Percentiles rank a stretch among this genome's conserved stretches.
phyloP scores from a whole-genome alignment of 2,797 vertebrate species.

The Mallotus villosus region DNA sequence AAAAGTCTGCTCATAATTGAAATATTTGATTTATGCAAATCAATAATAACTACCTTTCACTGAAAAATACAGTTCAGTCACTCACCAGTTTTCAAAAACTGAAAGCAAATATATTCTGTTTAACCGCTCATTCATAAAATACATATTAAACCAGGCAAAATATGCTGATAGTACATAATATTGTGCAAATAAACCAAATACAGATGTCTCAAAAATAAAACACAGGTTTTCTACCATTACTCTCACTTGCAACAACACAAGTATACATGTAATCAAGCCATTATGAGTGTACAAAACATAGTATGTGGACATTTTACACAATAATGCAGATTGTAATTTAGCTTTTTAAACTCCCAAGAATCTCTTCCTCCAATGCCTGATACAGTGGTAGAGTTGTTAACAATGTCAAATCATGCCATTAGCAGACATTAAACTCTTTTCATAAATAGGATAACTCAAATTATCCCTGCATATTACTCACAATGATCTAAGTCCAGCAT shows the following conservation, averaged over 20 bases:
- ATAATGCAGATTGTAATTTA: slow-evolving; percentile 7
- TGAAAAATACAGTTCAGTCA: slow-evolving; percentile 2
- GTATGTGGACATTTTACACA: slow-evolving; percentile 5
- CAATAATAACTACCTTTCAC: not conserved
- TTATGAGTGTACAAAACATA: not conserved
- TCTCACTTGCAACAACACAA: slow-evolving; percentile 44
- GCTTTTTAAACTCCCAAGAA: slow-evolving; percentile 15
- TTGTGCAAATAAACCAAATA: slow-evolving; percentile 21
- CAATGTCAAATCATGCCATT: slow-evolving; percentile 12
- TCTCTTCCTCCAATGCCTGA: slow-evolving; percentile 23
- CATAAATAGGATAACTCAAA: not conserved
- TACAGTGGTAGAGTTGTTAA: slow-evolving; percentile 19
- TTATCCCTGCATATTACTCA: slow-evolving; percentile 44
- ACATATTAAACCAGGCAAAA: slow-evolving; percentile 1
- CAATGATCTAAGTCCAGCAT: slow-evolving; percentile 26
- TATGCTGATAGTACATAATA: not conserved
- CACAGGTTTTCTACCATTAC: slow-evolving; percentile 11
- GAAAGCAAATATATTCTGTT: not conserved
- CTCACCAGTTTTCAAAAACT: not conserved
- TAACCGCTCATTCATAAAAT: slow-evolving; percentile 3
- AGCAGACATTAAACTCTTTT: slow-evolving; percentile 4
- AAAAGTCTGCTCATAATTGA: not conserved
- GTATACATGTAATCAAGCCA: slow-evolving; percentile 32
- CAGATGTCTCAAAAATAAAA: not conserved
- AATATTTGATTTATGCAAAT: not conserved